Percentiles rank a stretch among this genome's conserved stretches.
Conservation (phyloP, 2,888 invertebrate genomes). For the Clostera curtula region DNA sequence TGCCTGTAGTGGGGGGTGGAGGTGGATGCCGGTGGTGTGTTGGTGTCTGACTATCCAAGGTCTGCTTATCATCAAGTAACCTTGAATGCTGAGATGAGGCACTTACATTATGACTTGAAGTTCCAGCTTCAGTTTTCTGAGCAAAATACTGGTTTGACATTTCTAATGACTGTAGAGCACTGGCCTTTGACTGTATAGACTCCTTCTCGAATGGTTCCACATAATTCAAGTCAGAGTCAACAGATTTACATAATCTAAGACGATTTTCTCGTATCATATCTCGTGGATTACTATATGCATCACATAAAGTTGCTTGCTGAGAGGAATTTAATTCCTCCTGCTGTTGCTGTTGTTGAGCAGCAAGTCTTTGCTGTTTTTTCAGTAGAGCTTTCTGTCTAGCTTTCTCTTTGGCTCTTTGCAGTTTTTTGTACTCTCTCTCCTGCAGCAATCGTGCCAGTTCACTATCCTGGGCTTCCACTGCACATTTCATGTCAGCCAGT, state of each 20-base stretch:
- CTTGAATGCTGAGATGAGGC: constrained; percentile 40
- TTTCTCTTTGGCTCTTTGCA: constrained; percentile 64
- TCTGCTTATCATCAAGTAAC: constrained; percentile 43
- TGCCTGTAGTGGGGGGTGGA: constrained; percentile 49
- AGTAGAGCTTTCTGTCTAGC: constrained; percentile 62
- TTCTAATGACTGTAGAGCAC: constrained; percentile 60
- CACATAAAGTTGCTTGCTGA: constrained; percentile 51
- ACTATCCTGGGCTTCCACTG: constrained; percentile 66
- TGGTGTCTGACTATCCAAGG: constrained; percentile 25
- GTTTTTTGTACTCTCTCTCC: constrained; percentile 64
- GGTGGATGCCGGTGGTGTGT: constrained; percentile 59
- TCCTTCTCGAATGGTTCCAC: constrained; percentile 70
- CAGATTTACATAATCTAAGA: constrained; percentile 60
- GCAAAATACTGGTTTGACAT: constrained; percentile 55
- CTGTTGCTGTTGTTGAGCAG: constrained; percentile 32
- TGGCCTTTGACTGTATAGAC: constrained; percentile 62
- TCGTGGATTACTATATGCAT: constrained; percentile 64
- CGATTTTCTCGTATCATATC: constrained; percentile 58
- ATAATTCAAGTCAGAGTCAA: constrained; percentile 65
- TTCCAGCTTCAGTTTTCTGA: constrained; percentile 40
- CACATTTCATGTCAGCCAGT: constrained; percentile 62
- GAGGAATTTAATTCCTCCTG: constrained; percentile 17
- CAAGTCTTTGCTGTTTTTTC: constrained; percentile 58
- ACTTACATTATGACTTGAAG: constrained; percentile 30
- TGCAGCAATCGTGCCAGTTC: constrained; percentile 61